Evolutionary conservation across 1,140 invertebrate genomes (phyloP).

Genomic region (Drosophila ohnishii): DNA sequence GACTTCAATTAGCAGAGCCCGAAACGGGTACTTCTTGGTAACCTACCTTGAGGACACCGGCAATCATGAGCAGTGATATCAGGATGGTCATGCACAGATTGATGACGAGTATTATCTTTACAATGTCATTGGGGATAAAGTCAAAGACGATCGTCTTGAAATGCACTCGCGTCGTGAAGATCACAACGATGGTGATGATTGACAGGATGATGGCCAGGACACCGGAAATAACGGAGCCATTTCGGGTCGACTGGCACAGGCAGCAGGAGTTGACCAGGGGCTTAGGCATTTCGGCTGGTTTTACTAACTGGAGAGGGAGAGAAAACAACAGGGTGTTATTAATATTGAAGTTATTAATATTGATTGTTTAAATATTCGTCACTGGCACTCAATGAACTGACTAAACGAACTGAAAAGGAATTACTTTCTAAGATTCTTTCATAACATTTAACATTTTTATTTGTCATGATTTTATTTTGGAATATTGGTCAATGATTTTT

Average conservation of each 20-base stretch:
- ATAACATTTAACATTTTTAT: background rate
- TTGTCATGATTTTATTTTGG: background rate
- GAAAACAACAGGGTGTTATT: background rate
- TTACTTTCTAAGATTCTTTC: background rate
- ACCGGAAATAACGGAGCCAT: slow-evolving; percentile 88
- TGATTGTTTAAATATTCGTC: background rate
- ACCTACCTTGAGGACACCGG: slow-evolving; percentile 89
- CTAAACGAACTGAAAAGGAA: background rate
- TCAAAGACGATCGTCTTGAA: slow-evolving; percentile 86
- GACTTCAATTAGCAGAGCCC: slow-evolving; percentile 22
- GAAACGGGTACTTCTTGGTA: background rate
- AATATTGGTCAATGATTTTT: background rate
- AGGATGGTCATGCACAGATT: slow-evolving; percentile 92
- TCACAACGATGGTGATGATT: slow-evolving; percentile 84
- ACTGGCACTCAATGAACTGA: background rate
- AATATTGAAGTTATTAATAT: too few species aligned
- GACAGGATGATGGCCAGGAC: slow-evolving; percentile 86
- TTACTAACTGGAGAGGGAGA: slow-evolving; percentile 27
- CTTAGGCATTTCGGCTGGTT: slow-evolving; percentile 65
- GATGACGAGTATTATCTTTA: slow-evolving; percentile 90
- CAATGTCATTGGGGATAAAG: slow-evolving; percentile 84
- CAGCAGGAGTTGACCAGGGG: slow-evolving; percentile 85
- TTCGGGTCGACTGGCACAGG: slow-evolving; percentile 87
- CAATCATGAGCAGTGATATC: slow-evolving; percentile 89
- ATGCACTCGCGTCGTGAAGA: slow-evolving; percentile 84